Percentiles rank a stretch among this genome's conserved stretches.
Evolutionary conservation across 92 coral and sea anemone species (phyloP).

Genomic region (Scolanthus callimorphus): DNA sequence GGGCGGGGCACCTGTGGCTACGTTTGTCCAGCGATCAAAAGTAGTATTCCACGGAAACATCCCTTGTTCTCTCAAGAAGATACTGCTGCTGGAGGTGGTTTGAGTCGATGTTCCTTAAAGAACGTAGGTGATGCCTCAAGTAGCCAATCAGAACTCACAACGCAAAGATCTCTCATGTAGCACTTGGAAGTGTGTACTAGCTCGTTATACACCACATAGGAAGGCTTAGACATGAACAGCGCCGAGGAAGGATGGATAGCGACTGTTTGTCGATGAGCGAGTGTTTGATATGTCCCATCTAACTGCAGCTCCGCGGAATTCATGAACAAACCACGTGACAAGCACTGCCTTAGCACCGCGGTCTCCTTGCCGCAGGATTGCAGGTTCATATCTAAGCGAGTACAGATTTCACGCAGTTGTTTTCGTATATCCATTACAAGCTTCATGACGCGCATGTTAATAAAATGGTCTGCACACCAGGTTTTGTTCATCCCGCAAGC

Average conservation of each 20-base stretch:
- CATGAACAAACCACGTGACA: conserved; percentile 83
- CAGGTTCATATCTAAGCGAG: conserved; percentile 61
- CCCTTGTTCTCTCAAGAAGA: too few relatives aligned
- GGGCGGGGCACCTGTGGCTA: too few relatives aligned
- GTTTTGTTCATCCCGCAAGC: conserved; percentile 71
- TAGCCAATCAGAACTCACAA: conserved; percentile 89
- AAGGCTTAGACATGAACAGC: conserved; percentile 77
- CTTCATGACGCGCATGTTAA: conserved; percentile 84
- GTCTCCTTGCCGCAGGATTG: conserved; percentile 87
- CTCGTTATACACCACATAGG: conserved; percentile 87
- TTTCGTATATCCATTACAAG: conserved; percentile 83
- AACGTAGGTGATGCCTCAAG: conserved; percentile 69
- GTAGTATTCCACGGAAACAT: too few relatives aligned
- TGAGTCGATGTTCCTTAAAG: conserved; percentile 79
- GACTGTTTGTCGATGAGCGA: conserved; percentile 73
- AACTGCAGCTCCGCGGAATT: conserved; percentile 92
- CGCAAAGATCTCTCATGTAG: conserved; percentile 86
- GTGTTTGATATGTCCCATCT: conserved; percentile 86
- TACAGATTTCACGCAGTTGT: conserved; percentile 81
- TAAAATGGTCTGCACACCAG: conserved; percentile 90
- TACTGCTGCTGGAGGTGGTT: conserved; percentile 65
- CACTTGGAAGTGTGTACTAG: conserved; percentile 94
- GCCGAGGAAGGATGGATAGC: conserved; percentile 90
- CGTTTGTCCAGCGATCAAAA: too few relatives aligned
- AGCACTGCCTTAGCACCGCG: conserved; percentile 65